Evolutionary conservation across 53 echinoderm and acorn worm genomes (phyloP), one percentile per base, ranked within the genome.

Genomic region (Henricia sp.): DNA sequence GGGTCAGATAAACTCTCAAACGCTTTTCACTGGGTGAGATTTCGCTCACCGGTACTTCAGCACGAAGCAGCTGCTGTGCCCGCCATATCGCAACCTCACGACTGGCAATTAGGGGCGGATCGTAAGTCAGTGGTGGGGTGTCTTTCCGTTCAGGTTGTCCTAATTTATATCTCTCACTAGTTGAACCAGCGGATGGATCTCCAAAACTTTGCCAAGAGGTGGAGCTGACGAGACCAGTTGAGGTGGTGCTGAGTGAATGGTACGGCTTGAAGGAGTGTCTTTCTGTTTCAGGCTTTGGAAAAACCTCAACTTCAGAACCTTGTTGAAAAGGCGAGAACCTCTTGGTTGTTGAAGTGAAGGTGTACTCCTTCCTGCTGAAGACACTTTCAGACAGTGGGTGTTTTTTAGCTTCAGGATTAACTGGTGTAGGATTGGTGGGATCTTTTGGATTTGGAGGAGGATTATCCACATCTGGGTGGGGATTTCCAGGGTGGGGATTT

Each of bases 51-150:
- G 85, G 27, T 42, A 75, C 60, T 51, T 52, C 85, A 28, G 69
- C 71, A 70, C 70, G 57, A 17, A 90, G 85, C 11, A 78, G 62
- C 52, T 78, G 50, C 78, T 78, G 42, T 58, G 85, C 88, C 21
- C 85, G 80, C 9, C 42, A 77, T 85, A 88, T 85, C 51, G 88
- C 88, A 3, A 92, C 63, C 54, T 92, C 92, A 0, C 85, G 77
- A 50, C 41, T 71, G 14, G 78, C 85, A 29, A 90, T 85, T 40
- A 65, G 46, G 4, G 90, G 85, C 0, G 71, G 62, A 19, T 70
- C 17, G 43, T 55, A 52, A 53, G 52, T 85, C 54, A 85, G 78
- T 14, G 78, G 63, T 27, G 63, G 63, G 40, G 64, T 35, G 6
- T 75, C 80, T 50, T 43, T 25, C 44, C 35, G 42, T 42, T 30